A percentile compares a stretch with the other conserved stretches of the same genome.
phyloP scores from a whole-genome alignment of 2,113 vertebrate genomes.

The Cynoglossus semilaevis region DNA sequence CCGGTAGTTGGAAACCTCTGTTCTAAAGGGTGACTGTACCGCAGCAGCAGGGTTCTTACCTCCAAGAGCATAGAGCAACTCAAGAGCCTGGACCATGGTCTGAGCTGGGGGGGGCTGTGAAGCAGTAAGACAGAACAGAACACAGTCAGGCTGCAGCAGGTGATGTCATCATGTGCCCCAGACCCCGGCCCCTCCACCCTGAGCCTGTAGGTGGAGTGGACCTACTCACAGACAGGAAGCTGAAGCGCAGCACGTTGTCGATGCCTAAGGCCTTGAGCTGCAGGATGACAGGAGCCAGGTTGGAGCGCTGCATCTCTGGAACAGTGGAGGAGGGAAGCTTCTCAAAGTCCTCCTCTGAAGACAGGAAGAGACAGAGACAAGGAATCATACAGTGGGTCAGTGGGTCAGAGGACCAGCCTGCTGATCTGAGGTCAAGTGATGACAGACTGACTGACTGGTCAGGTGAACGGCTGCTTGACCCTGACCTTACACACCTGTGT shows the following conservation, averaged over 20 bases:
- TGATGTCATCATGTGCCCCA: background rate
- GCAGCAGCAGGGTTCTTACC: conserved; percentile 74
- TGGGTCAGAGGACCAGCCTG: background rate
- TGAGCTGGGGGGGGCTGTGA: conserved; percentile 93
- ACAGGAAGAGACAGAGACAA: conserved; percentile 7
- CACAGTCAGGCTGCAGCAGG: too few species aligned
- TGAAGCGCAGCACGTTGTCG: conserved; percentile 96
- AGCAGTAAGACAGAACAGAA: conserved; percentile 1
- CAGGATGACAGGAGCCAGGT: conserved; percentile 93
- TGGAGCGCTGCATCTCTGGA: conserved; percentile 97
- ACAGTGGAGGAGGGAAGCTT: conserved; percentile 87
- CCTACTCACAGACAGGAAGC: conserved; percentile 91
- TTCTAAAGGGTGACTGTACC: conserved; percentile 8
- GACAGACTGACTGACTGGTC: too few species aligned
- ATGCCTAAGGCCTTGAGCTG: conserved; percentile 98
- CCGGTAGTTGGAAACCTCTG: too few species aligned
- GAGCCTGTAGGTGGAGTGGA: conserved; percentile 25
- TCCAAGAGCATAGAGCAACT: conserved; percentile 94
- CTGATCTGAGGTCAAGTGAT: too few species aligned
- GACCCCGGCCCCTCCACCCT: background rate
- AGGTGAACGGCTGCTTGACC: too few species aligned
- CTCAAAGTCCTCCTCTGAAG: conserved; percentile 93
- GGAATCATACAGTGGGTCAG: background rate
- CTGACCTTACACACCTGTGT: conserved; percentile 80
- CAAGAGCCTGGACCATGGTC: conserved; percentile 97